Conservation (phyloP, 2,888 invertebrate genomes). For the Ypsolopha scabrella region DNA sequence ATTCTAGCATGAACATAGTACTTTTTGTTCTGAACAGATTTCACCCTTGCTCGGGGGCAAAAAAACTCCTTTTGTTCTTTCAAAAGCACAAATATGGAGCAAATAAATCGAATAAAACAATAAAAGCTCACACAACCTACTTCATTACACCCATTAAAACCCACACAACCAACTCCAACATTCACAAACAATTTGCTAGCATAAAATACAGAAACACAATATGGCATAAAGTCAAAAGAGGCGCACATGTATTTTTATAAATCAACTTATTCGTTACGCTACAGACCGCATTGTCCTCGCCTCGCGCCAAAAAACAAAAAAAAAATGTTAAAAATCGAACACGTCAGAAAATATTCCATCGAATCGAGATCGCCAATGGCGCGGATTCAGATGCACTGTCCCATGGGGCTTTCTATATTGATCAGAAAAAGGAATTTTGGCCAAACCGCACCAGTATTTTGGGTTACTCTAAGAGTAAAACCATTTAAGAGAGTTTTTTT, state of each 20-base stretch:
- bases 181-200: neutral
- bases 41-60: no score
- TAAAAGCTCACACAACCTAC: no score
- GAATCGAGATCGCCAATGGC: constrained; percentile 38
- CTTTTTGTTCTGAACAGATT: no score
- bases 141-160: no score
- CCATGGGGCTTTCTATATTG: constrained; percentile 14
- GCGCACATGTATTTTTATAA: constrained; percentile 47
- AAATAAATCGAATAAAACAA: no score
- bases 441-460: constrained; percentile 1
- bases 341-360: constrained; percentile 52
- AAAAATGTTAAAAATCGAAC: constrained; percentile 39
- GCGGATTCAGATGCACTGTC: constrained; percentile 24
- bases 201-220: neutral
- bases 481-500: neutral
- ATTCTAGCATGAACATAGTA: no score
- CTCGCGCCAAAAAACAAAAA: constrained; percentile 35
- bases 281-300: constrained; percentile 52
- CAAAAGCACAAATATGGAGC: no score
- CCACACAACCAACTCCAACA: no score
- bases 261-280: constrained; percentile 62
- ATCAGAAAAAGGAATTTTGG: no score
- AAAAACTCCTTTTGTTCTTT: no score
- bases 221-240: constrained; percentile 25
- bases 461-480: neutral